Evolutionary conservation across 2,797 vertebrate species (phyloP).

Genomic region (Myripristis jacobus): DNA sequence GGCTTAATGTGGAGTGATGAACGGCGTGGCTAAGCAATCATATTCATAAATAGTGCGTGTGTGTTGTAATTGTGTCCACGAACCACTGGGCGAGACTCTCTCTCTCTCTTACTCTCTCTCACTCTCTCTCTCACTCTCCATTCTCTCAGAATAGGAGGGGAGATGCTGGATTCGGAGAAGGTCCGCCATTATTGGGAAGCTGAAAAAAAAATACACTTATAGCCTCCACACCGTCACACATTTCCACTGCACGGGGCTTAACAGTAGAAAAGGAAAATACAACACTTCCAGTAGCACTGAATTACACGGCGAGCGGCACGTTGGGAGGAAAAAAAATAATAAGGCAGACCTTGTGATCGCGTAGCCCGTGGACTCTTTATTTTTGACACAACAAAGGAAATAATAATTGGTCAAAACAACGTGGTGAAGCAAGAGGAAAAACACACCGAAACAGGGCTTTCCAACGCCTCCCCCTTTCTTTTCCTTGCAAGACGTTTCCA

Average conservation of each 20-base stretch:
- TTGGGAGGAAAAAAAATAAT: neutral
- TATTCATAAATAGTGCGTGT: conserved; percentile 35
- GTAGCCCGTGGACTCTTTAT: conserved; percentile 70
- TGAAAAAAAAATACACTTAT: conserved; percentile 76
- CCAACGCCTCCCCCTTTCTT: conserved; percentile 56
- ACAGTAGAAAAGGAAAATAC: conserved; percentile 49
- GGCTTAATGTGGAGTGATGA: conserved; percentile 3
- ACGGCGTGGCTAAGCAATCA: conserved; percentile 3
- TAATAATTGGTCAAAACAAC: conserved; percentile 86
- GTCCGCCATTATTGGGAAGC: conserved; percentile 89
- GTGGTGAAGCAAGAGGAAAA: conserved; percentile 82
- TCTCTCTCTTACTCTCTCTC: conserved; percentile 20
- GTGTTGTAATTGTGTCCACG: conserved; percentile 81
- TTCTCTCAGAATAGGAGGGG: conserved; percentile 71
- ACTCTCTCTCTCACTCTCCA: conserved; percentile 20
- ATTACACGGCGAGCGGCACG: conserved; percentile 22
- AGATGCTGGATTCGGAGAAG: conserved; percentile 84
- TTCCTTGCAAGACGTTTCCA: conserved; percentile 64
- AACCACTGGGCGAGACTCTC: conserved; percentile 82
- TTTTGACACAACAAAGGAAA: conserved; percentile 88
- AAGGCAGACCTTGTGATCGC: conserved; percentile 32
- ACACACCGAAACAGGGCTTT: conserved; percentile 74
- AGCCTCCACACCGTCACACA: conserved; percentile 71
- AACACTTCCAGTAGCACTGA: conserved; percentile 11
- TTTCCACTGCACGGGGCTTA: conserved; percentile 61